Base-by-base conservation (phyloP, 2,113 vertebrate genomes). In the Channa maculata region DNA sequence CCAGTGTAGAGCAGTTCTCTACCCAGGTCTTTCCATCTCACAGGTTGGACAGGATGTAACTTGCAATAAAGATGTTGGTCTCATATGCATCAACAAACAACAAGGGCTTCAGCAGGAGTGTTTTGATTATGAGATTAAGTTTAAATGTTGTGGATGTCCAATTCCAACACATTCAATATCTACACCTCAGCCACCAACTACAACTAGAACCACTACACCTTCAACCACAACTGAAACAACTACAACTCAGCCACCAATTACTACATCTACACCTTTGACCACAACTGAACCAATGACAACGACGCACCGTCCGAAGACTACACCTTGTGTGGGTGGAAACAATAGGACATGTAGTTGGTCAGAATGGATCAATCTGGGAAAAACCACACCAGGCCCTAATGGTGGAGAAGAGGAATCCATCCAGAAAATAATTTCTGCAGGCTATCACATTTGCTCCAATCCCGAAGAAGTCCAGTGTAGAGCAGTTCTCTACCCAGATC, bases 41-140 rank as follows among this genome's bases (percentile, higher is more conserved):
- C 5, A 80, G 24, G 0, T 94, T 11, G 89, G 87, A 2, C 93
- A 94, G 75, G 50, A 0, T 54, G 79, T 90, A 1, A 81, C 13
- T 2, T 1, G 90, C 6, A 65, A 90, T 0, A 45, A 66, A 37
- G 0, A 62, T 13, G 69, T 80, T 9, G 88, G 86, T 54, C 60
- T 88, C 0, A 79, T 90, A 34, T 93, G 93, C 51, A 39, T 54
- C 43, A 94, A 93, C 46, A 14, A 72, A 1, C 86, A 92, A 15
- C 92, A 93, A 4, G 87, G 75, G 0, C 12, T 65, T 4, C 59
- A 75, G 15, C 36, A 49, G 24, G 63, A 89, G 37, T 95, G 94
- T 43, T 87, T 86, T 63, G 78, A 87, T 46, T 91, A 91, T 46
- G 85, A 91, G 43, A 80, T 91, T 4, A 51, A 33, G 79, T 78